A percentile compares a stretch with the other conserved stretches of the same genome.
Conservation (phyloP, 92 coral and sea anemone species). For the Plumapathes pennacea region DNA sequence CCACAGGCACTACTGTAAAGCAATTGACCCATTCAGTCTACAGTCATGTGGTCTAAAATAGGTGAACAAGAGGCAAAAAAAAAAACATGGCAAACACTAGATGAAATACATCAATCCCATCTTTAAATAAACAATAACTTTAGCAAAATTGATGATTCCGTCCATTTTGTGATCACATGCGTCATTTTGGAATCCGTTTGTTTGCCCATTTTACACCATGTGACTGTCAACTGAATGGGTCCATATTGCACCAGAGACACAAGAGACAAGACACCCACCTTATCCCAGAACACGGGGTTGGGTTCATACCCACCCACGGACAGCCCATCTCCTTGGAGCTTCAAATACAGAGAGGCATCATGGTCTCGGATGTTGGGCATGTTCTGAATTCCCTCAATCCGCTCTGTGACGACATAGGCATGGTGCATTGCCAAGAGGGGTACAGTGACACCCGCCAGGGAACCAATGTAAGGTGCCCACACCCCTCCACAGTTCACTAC, state of each 20-base stretch:
- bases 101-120: too few relatives aligned
- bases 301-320: conserved; percentile 94
- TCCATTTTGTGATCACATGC: too few relatives aligned
- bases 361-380: conserved; percentile 97
- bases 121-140: too few relatives aligned
- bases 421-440: conserved; percentile 95
- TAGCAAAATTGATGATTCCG: too few relatives aligned
- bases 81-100: too few relatives aligned
- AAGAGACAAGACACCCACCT: conserved; percentile 62
- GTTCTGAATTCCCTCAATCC: conserved; percentile 93
- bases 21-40: too few relatives aligned
- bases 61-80: too few relatives aligned
- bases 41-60: too few relatives aligned
- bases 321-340: conserved; percentile 96
- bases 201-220: neutral
- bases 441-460: conserved; percentile 77
- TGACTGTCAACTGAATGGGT: neutral
- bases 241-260: too few relatives aligned
- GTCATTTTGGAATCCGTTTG: neutral
- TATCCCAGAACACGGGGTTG: conserved; percentile 94
- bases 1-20: too few relatives aligned
- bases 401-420: conserved; percentile 92
- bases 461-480: conserved; percentile 95
- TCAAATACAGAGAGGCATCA: conserved; percentile 91
- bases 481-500: conserved; percentile 92